Evolutionary conservation across 2,113 vertebrate genomes (phyloP).

Genomic region (Grammomys surdaster): DNA sequence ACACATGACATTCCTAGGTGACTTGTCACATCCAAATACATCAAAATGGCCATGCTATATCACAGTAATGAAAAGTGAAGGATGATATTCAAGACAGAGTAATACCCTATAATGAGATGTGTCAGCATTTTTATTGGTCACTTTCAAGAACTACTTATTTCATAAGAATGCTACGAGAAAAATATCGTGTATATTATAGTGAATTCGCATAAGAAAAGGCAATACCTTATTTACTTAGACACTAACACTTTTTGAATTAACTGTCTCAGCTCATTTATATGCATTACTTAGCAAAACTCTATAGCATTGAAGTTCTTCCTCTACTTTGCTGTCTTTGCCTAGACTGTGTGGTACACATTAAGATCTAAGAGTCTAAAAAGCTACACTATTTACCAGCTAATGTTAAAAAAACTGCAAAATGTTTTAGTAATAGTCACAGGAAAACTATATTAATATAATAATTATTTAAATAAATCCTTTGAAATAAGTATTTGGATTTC

Average conservation of each 20-base stretch:
- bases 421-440: not conserved
- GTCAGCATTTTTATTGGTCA: slow-evolving; percentile 85
- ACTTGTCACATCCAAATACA: slow-evolving; percentile 85
- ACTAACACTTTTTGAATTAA: slow-evolving; percentile 5
- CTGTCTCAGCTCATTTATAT: not conserved
- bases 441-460: not conserved
- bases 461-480: not conserved
- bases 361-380: not conserved
- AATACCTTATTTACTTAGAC: not conserved
- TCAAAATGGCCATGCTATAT: slow-evolving; percentile 83
- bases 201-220: slow-evolving; percentile 15
- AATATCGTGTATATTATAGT: not conserved
- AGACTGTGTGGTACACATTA: not conserved
- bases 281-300: not conserved
- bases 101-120: slow-evolving; percentile 80
- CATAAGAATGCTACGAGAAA: slow-evolving; percentile 65
- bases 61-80: slow-evolving; percentile 87
- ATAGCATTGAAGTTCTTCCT: not conserved
- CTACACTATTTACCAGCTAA: not conserved
- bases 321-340: not conserved
- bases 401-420: not conserved
- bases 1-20: slow-evolving; percentile 84
- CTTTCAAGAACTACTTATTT: slow-evolving; percentile 82
- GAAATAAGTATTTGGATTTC: not conserved
- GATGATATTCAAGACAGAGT: slow-evolving; percentile 84